Evolutionary conservation across 2,888 invertebrate genomes (phyloP).

Genomic region (Pseudococcus longispinus): DNA sequence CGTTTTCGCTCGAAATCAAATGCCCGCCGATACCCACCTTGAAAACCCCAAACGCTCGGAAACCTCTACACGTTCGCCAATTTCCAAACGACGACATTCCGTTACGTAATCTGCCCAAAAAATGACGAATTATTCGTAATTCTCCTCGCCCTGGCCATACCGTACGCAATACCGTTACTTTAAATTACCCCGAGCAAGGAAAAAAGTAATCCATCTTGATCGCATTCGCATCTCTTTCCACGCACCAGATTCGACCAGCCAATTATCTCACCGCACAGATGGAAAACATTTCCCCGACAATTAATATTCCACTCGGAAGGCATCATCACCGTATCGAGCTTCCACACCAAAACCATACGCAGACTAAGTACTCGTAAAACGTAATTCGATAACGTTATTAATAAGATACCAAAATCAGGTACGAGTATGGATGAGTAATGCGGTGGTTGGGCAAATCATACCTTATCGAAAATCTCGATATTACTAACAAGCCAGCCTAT

Average conservation of each 20-base stretch:
- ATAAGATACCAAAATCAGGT: not conserved
- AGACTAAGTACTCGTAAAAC: too few species aligned
- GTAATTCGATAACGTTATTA: conserved; percentile 15
- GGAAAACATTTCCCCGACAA: not conserved
- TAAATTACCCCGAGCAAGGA: not conserved
- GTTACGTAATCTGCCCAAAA: conserved; percentile 6
- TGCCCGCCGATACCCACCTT: not conserved
- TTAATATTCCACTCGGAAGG: not conserved
- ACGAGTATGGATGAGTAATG: not conserved
- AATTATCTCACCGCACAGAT: not conserved
- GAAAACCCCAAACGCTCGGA: not conserved
- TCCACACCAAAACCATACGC: not conserved
- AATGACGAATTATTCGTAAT: not conserved
- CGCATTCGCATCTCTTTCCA: not conserved
- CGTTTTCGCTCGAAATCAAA: not conserved
- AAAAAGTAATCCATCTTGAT: not conserved
- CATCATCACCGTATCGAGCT: not conserved
- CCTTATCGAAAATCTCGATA: conserved; percentile 19
- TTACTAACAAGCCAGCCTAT: conserved; percentile 2
- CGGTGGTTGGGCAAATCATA: not conserved
- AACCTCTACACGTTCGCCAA: not conserved
- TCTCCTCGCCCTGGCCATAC: not conserved
- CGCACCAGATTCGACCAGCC: not conserved
- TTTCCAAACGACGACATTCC: not conserved
- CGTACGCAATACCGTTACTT: not conserved